These are phyloP conservation scores for Serranochromis macrocephalus DNA, from an alignment of 2,113 vertebrate genomes.

Conservation along the genomic window DNA sequence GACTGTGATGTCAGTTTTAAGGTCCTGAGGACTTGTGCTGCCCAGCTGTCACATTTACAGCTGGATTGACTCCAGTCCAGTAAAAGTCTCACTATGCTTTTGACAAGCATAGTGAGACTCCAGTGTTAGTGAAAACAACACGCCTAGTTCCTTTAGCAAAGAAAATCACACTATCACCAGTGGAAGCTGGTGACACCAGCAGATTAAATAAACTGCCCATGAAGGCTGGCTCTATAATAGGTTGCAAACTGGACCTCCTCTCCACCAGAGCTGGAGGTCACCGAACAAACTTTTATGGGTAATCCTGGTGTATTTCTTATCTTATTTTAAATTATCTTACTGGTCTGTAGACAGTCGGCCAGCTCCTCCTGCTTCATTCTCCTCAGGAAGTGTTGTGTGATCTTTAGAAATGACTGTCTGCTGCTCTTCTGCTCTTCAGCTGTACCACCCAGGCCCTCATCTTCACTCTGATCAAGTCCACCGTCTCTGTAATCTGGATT, in stretches of 20 bases:
- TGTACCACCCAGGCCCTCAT: not conserved
- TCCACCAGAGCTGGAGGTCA: not conserved
- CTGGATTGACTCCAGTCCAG: not conserved
- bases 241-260: not conserved
- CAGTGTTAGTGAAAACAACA: not conserved
- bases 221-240: not conserved
- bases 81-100: not conserved
- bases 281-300: not conserved
- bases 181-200: not conserved
- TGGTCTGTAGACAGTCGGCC: not conserved
- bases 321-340: not conserved
- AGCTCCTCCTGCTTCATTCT: not conserved
- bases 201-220: not conserved
- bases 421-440: not conserved
- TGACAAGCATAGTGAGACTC: not conserved
- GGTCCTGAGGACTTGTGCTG: not conserved
- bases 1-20: not conserved
- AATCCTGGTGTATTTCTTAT: not conserved
- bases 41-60: not conserved
- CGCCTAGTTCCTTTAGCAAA: not conserved
- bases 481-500: not conserved
- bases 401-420: not conserved
- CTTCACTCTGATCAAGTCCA: not conserved
- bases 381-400: not conserved
- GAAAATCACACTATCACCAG: not conserved